Evolutionary conservation across 2,797 vertebrate genomes (phyloP).

Genomic region (Pelochelys cantorii): DNA sequence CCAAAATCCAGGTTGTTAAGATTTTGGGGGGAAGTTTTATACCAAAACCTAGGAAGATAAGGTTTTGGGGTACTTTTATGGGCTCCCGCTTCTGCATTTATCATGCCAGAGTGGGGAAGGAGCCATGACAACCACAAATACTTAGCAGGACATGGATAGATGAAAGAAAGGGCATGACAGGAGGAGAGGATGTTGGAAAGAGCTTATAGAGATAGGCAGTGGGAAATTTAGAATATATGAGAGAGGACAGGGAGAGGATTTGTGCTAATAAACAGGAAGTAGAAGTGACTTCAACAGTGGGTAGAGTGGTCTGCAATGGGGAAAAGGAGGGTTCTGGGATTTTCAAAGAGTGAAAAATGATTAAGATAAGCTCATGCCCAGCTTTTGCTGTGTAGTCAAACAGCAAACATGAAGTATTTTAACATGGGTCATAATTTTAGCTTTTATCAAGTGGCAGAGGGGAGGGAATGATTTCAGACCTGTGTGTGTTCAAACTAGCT

Average conservation of each 20-base stretch:
- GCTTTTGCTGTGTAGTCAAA: no score
- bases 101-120: no score
- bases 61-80: no score
- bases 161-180: not conserved
- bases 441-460: not conserved
- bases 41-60: no score
- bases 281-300: not conserved
- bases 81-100: no score
- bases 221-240: not conserved
- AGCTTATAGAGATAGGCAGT: not conserved
- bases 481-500: not conserved
- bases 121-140: no score
- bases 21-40: no score
- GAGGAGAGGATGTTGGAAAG: rapidly evolving
- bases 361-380: not conserved
- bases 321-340: rapidly evolving
- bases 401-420: not conserved
- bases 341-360: not conserved
- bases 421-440: not conserved
- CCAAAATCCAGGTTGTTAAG: no score
- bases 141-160: rapidly evolving
- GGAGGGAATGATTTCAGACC: not conserved
- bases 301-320: not conserved
- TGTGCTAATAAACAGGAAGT: not conserved
- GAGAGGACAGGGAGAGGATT: not conserved